These are phyloP conservation scores for Gadus chalcogrammus DNA, from an alignment of 2,113 vertebrate genomes.

Conservation along the genomic window DNA sequence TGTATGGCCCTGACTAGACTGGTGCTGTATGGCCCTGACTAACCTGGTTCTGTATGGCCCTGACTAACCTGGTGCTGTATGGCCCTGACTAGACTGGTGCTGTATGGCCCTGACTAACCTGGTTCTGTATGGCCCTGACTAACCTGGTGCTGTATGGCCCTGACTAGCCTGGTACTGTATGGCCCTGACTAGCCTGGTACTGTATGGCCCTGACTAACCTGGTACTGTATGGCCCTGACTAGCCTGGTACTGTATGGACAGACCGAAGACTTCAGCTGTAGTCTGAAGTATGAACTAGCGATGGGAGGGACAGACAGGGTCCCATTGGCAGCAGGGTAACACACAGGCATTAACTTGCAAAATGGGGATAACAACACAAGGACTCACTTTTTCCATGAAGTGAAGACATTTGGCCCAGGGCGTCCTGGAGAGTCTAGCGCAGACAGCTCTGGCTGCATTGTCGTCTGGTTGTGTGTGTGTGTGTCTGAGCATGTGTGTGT, in stretches of 20 bases:
- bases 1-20: background rate
- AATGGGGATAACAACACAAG: conserved; percentile 70
- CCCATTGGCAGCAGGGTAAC: conserved; percentile 63
- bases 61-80: no score
- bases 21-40: background rate
- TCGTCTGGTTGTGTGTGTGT: conserved; percentile 32
- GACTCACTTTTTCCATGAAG: conserved; percentile 77
- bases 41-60: no score
- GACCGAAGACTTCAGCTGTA: conserved; percentile 11
- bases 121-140: conserved; percentile 21
- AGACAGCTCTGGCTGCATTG: conserved; percentile 59
- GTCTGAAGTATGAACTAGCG: conserved; percentile 44
- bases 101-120: no score
- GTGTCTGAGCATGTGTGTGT: background rate
- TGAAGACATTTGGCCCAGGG: conserved; percentile 72
- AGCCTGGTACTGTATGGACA: conserved; percentile 18
- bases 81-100: no score
- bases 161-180: conserved; percentile 25
- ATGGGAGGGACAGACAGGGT: conserved; percentile 61
- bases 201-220: conserved; percentile 3
- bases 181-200: conserved; percentile 22
- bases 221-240: no score
- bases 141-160: conserved; percentile 12
- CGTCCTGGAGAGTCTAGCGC: conserved; percentile 72
- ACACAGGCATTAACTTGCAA: conserved; percentile 71